Percentiles rank a stretch among this genome's conserved stretches.
phyloP scores from a whole-genome alignment of 2,797 vertebrate genomes.

The Urosaurus nigricauda region DNA sequence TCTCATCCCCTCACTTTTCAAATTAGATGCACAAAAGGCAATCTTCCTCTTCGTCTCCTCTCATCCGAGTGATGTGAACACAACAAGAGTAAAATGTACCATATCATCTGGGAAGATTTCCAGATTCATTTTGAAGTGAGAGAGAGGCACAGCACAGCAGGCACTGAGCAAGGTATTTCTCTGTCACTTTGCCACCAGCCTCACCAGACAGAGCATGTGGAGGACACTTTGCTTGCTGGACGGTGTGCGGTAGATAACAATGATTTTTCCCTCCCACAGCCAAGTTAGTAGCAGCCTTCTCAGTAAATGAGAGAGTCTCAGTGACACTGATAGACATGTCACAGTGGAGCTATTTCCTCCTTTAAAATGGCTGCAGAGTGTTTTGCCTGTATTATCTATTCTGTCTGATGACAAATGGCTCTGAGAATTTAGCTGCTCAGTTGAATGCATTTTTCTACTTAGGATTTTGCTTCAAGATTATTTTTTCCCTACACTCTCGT shows the following conservation, averaged over 20 bases:
- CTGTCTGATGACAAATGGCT: slow-evolving; percentile 34
- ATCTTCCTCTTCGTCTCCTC: background rate
- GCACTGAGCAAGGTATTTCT: background rate
- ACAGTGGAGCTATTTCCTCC: background rate
- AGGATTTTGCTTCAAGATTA: slow-evolving; percentile 23
- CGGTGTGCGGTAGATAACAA: background rate
- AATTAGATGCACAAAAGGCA: background rate
- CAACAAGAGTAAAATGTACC: slow-evolving; percentile 9
- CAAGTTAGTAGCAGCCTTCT: slow-evolving; percentile 1
- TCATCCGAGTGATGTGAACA: slow-evolving; percentile 26
- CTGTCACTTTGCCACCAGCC: background rate
- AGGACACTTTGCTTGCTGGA: background rate
- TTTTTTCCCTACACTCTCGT: background rate
- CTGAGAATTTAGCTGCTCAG: slow-evolving; percentile 36
- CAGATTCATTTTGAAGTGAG: background rate
- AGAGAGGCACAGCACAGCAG: background rate
- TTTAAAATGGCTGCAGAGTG: slow-evolving; percentile 26
- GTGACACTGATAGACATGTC: slow-evolving; percentile 32
- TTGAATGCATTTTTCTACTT: slow-evolving; percentile 41
- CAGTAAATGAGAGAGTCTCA: slow-evolving; percentile 18
- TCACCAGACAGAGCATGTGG: accelerated
- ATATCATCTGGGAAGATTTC: slow-evolving; percentile 34
- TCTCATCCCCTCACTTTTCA: background rate
- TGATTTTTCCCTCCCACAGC: background rate
- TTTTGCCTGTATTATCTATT: slow-evolving; percentile 30